Evolutionary conservation across 2,113 vertebrate genomes (phyloP).

Genomic region (Tachycineta bicolor): DNA sequence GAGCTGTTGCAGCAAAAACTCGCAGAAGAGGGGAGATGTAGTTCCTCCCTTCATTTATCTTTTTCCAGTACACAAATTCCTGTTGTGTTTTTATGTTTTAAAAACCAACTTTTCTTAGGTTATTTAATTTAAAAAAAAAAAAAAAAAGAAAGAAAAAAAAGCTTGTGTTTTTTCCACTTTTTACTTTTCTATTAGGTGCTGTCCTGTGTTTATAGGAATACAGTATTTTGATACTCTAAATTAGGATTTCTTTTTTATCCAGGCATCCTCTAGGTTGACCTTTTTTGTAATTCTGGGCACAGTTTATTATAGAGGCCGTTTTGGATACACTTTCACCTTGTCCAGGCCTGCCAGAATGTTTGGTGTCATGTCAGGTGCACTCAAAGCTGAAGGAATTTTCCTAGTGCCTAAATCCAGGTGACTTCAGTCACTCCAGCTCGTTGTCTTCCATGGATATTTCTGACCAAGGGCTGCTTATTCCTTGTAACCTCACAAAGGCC

Average conservation of each 20-base stretch:
- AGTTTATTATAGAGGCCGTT: not conserved
- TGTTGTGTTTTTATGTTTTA: not conserved
- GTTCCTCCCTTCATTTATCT: not conserved
- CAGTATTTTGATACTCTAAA: slow-evolving; percentile 77
- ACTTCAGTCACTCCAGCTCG: not conserved
- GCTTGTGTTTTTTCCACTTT: slow-evolving; percentile 54
- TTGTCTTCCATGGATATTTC: not conserved
- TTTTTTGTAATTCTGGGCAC: not conserved
- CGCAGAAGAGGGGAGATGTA: slow-evolving; percentile 91
- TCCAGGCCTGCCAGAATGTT: not conserved
- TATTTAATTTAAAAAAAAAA: slow-evolving; percentile 56
- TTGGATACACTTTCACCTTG: not conserved
- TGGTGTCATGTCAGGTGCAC: not conserved
- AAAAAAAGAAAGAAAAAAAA: not conserved
- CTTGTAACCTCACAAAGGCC: not conserved
- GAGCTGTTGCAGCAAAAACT: slow-evolving; percentile 73
- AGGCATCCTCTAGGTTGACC: not conserved
- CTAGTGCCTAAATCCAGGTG: slow-evolving; percentile 46
- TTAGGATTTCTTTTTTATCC: slow-evolving; percentile 74
- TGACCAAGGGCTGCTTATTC: not conserved
- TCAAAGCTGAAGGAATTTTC: not conserved
- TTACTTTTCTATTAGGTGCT: slow-evolving; percentile 75
- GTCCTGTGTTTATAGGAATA: slow-evolving; percentile 72
- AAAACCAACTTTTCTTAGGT: not conserved
- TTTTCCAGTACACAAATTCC: not conserved